These are phyloP conservation scores for Hermetia illucens DNA, from an alignment of 1,140 invertebrate species.

Conservation along the genomic window DNA sequence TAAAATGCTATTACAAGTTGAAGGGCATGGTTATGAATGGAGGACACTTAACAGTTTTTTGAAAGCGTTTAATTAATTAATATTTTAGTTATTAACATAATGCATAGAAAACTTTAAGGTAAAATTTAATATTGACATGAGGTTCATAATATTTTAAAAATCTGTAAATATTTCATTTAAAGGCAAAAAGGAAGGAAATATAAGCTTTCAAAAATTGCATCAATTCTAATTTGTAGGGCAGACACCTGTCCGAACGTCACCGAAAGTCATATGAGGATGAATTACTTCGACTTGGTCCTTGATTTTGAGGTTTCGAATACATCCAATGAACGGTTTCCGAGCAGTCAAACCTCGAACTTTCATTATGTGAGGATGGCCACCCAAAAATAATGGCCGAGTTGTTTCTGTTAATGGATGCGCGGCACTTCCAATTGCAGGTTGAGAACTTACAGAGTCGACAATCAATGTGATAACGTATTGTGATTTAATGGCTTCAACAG, in stretches of 20 bases:
- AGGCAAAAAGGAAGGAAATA: no score
- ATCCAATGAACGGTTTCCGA: conserved; percentile 62
- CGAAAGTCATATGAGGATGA: conserved; percentile 40
- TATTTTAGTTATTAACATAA: no score
- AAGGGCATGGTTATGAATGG: no score
- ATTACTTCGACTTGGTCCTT: conserved; percentile 43
- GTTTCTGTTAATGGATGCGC: conserved; percentile 59
- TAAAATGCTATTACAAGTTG: no score
- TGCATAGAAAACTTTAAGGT: no score
- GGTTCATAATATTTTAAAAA: no score
- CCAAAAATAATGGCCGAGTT: conserved; percentile 73
- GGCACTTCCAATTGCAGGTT: conserved; percentile 39
- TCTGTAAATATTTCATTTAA: no score
- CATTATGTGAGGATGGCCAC: conserved; percentile 56
- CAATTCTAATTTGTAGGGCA: conserved; percentile 55
- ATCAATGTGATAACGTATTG: conserved; percentile 23
- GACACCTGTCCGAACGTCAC: conserved; percentile 51
- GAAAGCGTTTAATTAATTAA: no score
- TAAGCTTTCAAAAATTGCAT: no score
- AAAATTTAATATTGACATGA: no score
- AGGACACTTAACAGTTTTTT: no score
- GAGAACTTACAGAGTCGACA: conserved; percentile 20
- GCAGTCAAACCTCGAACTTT: conserved; percentile 40
- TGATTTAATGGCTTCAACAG: conserved; percentile 22
- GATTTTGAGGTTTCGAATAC: conserved; percentile 59